phyloP scores from a whole-genome alignment of 2,797 vertebrate genomes.

The Gymnothorax javanicus region DNA sequence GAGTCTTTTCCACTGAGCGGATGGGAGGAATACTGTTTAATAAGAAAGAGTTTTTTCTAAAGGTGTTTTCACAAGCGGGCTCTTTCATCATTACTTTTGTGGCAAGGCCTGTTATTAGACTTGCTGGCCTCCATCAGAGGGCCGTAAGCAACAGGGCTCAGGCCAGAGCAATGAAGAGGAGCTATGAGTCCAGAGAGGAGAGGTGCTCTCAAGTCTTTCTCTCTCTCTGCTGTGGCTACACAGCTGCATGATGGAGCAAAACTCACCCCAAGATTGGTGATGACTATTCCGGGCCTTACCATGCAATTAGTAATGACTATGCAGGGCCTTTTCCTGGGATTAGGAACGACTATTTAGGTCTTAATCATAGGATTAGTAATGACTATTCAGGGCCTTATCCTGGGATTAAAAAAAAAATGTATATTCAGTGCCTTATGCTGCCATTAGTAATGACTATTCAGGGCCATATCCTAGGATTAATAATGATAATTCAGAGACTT shows the following conservation, averaged over 20 bases:
- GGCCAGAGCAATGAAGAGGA: conserved; percentile 17
- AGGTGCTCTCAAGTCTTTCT: background rate
- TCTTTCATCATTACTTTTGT: conserved; percentile 20
- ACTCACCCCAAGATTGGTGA: background rate
- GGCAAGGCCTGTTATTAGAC: conserved; percentile 4
- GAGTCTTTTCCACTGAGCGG: background rate
- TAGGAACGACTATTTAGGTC: too few species aligned
- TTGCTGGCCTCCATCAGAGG: conserved; percentile 18
- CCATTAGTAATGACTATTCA: too few species aligned
- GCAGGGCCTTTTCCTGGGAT: too few species aligned
- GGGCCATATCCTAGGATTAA: too few species aligned
- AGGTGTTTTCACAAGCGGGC: conserved; percentile 22
- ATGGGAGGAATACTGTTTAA: conserved; percentile 13
- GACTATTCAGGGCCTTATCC: background rate
- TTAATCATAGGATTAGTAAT: background rate
- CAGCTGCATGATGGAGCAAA: conserved; percentile 8
- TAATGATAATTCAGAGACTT: too few species aligned
- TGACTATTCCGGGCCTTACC: conserved; percentile 7
- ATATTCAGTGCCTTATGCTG: too few species aligned
- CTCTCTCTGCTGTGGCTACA: background rate
- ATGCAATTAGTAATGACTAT: too few species aligned
- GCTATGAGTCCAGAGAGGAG: conserved; percentile 1
- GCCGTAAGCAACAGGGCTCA: background rate
- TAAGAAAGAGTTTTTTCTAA: conserved; percentile 13
- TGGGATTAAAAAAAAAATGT: background rate